Evolutionary conservation across 1,140 invertebrate genomes (phyloP).

Genomic region (Ostrea edulis): DNA sequence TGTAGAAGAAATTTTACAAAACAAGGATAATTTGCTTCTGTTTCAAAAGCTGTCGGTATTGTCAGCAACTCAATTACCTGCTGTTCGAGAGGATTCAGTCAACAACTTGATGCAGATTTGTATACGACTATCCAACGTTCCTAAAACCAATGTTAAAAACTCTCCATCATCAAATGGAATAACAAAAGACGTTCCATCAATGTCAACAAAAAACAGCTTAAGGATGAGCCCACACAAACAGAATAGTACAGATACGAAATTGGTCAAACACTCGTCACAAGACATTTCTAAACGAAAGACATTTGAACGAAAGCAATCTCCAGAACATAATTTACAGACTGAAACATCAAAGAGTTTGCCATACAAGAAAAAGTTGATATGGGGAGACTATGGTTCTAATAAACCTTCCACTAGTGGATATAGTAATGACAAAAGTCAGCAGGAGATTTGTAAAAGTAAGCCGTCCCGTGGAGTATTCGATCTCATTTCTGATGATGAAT

Average conservation of each 20-base stretch:
- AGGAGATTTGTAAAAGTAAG: neutral
- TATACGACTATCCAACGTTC: neutral
- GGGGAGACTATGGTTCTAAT: neutral
- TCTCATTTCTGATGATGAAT: neutral
- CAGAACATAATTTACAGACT: neutral
- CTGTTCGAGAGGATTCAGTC: neutral
- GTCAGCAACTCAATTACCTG: neutral
- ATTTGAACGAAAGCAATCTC: neutral
- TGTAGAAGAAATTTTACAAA: neutral
- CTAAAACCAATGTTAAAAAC: neutral
- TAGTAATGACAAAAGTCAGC: neutral
- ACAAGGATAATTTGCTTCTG: neutral
- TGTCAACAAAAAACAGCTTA: neutral
- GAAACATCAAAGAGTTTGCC: neutral
- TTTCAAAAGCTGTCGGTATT: slow-evolving; percentile 22
- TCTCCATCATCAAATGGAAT: neutral
- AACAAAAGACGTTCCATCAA: neutral
- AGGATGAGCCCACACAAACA: neutral
- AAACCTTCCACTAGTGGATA: neutral
- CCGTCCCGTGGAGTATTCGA: neutral
- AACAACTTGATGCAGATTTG: neutral
- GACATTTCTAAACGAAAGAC: neutral
- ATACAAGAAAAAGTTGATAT: neutral
- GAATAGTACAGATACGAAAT: neutral
- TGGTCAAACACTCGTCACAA: neutral